Evolutionary conservation across 2,888 invertebrate genomes (phyloP), one percentile per base, ranked within the genome.

Genomic region (Calephelis perditalis): DNA sequence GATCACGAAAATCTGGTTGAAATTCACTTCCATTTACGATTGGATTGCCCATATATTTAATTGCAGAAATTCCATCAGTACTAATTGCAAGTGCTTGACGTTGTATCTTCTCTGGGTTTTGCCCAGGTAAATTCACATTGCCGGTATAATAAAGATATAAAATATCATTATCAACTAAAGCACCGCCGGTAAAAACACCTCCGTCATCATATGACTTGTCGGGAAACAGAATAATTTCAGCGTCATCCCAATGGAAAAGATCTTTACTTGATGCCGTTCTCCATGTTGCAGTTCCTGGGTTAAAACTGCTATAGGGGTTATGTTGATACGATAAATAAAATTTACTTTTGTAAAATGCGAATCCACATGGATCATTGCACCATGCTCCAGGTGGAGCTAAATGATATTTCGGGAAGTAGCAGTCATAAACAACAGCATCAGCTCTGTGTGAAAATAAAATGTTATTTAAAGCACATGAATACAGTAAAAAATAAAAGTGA

Each of bases 291-390:
- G 73, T 75, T 3, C 85, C 81, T 0, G 87, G 76, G 3, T 67
- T 75, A 2, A 69, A 67, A 55, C 85, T 82, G 43, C 75, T 77
- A 3, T 77, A 57, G 0, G 92, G 92, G 63, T 92, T 86, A 67
- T 82, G 79, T 69, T 92, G 92, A 67, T 86, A 92, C 65, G 90
- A 92, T 5, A 91, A 68, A 65, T 92, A 92, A 64, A 86, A 92
- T 26, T 79, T 76, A 1, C 76, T 73, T 6, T 77, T 69, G 64
- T 71, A 87, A 49, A 74, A 64, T 59, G 86, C 77, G 63, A 92
- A 86, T 6, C 92, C 92, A 61, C 92, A 92, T 0, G 92, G 92
- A 61, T 92, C 92, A 68, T 92, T 92, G 78, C 91, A 88, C 92
- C 92, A 92, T 52, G 90, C 91, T 4, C 66, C 15, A 0, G 74